These are phyloP conservation scores for Megamerina dolium DNA, from an alignment of 2,888 invertebrate genomes.

Conservation along the genomic window DNA sequence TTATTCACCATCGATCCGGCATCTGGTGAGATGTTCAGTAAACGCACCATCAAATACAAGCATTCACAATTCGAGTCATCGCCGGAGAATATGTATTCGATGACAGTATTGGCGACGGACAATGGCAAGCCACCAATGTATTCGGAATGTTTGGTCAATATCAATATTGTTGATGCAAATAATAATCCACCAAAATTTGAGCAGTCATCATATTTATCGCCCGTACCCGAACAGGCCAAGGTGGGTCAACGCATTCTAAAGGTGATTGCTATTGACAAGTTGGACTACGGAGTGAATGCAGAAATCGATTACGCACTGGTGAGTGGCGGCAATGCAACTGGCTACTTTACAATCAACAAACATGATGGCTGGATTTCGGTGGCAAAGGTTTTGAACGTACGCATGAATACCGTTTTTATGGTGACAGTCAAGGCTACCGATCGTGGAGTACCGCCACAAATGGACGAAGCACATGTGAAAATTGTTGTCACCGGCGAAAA, in stretches of 20 bases:
- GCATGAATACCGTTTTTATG: slow-evolving; percentile 60
- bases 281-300: slow-evolving; percentile 83
- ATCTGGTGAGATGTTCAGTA: slow-evolving; percentile 87
- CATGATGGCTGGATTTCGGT: slow-evolving; percentile 78
- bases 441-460: slow-evolving; percentile 80
- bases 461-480: slow-evolving; percentile 66
- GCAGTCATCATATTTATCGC: slow-evolving; percentile 66
- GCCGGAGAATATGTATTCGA: slow-evolving; percentile 80
- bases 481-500: slow-evolving; percentile 84
- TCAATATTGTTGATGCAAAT: slow-evolving; percentile 88
- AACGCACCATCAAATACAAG: slow-evolving; percentile 73
- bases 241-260: slow-evolving; percentile 67
- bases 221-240: slow-evolving; percentile 72
- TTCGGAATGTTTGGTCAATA: slow-evolving; percentile 76
- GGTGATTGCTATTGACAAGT: slow-evolving; percentile 67
- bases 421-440: slow-evolving; percentile 73
- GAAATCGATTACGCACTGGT: slow-evolving; percentile 73
- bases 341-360: slow-evolving; percentile 67
- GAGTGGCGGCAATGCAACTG: slow-evolving; percentile 72
- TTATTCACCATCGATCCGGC: slow-evolving; percentile 87
- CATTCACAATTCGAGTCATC: slow-evolving; percentile 74
- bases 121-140: slow-evolving; percentile 93
- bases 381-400: slow-evolving; percentile 50
- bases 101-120: slow-evolving; percentile 88
- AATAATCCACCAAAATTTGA: slow-evolving; percentile 85